Evolutionary conservation across 2,113 vertebrate genomes (phyloP).

Genomic region (Corythornis madagascariensis): DNA sequence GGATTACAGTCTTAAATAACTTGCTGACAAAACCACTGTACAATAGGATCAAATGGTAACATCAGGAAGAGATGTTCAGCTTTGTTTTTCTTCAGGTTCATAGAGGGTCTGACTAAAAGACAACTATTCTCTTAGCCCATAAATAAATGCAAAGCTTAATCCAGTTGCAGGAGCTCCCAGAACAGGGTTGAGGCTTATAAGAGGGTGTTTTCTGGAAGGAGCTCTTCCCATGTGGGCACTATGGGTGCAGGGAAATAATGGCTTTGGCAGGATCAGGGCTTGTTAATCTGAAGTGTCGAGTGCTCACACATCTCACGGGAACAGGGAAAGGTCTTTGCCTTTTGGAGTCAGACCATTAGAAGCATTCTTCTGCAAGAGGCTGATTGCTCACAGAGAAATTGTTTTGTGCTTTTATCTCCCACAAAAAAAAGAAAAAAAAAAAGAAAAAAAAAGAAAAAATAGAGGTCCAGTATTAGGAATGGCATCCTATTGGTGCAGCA

Average conservation of each 20-base stretch:
- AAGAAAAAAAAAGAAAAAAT: not conserved
- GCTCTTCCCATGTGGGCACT: not conserved
- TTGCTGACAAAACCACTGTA: not conserved
- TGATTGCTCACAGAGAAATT: not conserved
- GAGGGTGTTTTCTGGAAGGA: not conserved
- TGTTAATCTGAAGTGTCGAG: not conserved
- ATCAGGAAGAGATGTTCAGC: not conserved
- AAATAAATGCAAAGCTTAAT: constrained; percentile 29
- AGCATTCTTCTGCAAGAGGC: not conserved
- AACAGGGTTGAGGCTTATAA: not conserved
- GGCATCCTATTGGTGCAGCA: not conserved
- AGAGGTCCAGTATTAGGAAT: not conserved
- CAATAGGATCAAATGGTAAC: not conserved
- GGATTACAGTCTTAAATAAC: constrained; percentile 6
- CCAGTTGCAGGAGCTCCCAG: not conserved
- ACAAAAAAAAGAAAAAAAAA: not conserved
- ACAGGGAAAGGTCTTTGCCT: not conserved
- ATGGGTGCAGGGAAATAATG: not conserved
- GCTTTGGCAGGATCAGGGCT: not conserved
- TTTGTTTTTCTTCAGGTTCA: constrained; percentile 5
- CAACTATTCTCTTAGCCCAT: not conserved
- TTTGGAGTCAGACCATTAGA: not conserved
- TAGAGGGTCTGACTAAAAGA: not conserved
- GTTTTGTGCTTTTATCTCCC: not conserved
- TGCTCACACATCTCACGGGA: not conserved